phyloP scores from a whole-genome alignment of 2,797 vertebrate species.

The Chiroxiphia lanceolata region DNA sequence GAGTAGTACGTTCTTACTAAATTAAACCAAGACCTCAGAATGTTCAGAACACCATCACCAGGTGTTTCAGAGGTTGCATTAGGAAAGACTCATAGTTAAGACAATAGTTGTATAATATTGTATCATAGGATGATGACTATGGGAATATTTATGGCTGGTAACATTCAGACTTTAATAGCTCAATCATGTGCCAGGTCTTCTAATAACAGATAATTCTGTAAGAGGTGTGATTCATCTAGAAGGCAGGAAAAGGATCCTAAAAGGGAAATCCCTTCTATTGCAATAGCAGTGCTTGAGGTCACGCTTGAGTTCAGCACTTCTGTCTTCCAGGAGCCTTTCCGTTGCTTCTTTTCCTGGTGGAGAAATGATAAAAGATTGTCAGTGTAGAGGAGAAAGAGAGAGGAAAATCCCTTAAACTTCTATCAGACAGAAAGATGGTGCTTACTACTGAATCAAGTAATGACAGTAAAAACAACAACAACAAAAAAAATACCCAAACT shows the following conservation, averaged over 20 bases:
- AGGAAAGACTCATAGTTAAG: background rate
- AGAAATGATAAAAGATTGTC: background rate
- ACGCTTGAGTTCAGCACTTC: background rate
- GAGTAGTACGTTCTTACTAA: background rate
- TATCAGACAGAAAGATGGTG: background rate
- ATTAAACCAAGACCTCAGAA: background rate
- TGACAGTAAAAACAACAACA: background rate
- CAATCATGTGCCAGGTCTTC: background rate
- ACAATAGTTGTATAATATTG: background rate
- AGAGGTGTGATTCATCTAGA: slow-evolving; percentile 50
- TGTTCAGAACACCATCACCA: background rate
- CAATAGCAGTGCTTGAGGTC: slow-evolving; percentile 36
- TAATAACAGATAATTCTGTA: slow-evolving; percentile 1
- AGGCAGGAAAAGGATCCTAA: slow-evolving; percentile 54
- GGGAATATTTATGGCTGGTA: background rate
- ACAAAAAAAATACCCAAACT: background rate
- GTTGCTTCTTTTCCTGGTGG: background rate
- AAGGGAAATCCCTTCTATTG: slow-evolving; percentile 64
- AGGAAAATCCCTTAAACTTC: slow-evolving; percentile 23
- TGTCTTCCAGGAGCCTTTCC: slow-evolving; percentile 11
- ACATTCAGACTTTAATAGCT: background rate
- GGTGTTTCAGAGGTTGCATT: background rate
- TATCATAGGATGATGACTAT: background rate
- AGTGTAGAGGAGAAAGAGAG: background rate
- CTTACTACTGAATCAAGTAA: slow-evolving; percentile 1